Percentiles rank a stretch among this genome's conserved stretches.
phyloP scores from a whole-genome alignment of 2,888 invertebrate species.

The Steinernema hermaphroditum region DNA sequence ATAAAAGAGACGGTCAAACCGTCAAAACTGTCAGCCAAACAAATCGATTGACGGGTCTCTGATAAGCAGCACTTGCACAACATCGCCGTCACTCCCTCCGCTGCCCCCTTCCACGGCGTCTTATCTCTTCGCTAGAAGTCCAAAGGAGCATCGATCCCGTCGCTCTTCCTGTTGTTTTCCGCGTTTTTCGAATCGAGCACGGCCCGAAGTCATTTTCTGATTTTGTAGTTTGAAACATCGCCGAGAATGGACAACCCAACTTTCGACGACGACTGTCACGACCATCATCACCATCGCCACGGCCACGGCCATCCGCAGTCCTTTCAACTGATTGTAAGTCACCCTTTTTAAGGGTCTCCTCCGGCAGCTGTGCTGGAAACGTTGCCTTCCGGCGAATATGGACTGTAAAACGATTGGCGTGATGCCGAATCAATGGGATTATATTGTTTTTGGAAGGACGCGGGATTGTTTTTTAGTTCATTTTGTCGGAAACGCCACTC shows the following conservation, averaged over 20 bases:
- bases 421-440: too few relatives aligned
- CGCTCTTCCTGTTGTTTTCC: neutral
- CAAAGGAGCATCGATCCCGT: neutral
- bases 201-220: neutral
- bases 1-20: neutral
- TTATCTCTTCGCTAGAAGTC: neutral
- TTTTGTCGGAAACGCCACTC: too few relatives aligned
- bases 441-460: too few relatives aligned
- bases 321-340: conserved; percentile 10
- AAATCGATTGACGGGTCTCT: neutral
- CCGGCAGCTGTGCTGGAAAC: too few relatives aligned
- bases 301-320: neutral
- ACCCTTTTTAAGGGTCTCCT: too few relatives aligned
- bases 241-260: neutral
- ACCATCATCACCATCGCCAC: neutral
- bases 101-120: too few relatives aligned
- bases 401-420: too few relatives aligned
- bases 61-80: conserved; percentile 13
- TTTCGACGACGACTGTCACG: neutral
- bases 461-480: too few relatives aligned
- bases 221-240: conserved; percentile 9
- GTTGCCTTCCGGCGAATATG: too few relatives aligned
- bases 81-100: neutral
- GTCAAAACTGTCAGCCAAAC: neutral
- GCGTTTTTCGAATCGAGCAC: neutral